A percentile compares a stretch with the other conserved stretches of the same genome.
These are phyloP conservation scores for Tetranychus piercei DNA, from an alignment of 2,888 invertebrate genomes.

Conservation along the genomic window DNA sequence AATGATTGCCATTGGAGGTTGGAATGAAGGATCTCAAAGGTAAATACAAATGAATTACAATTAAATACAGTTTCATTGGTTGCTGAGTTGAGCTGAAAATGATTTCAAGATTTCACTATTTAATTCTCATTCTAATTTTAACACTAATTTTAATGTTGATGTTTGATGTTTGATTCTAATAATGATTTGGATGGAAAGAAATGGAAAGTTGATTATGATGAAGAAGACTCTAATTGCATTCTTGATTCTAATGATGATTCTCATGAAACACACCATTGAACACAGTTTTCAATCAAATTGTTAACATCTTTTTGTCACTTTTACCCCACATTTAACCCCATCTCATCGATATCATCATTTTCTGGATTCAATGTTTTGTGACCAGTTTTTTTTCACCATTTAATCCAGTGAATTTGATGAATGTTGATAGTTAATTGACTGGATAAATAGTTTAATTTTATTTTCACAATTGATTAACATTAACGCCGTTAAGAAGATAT, in stretches of 20 bases:
- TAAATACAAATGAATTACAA: constrained; percentile 15
- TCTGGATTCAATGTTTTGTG: neutral
- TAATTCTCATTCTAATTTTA: neutral
- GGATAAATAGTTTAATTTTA: neutral
- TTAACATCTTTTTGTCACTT: neutral
- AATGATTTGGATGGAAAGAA: neutral
- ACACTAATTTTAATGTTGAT: neutral
- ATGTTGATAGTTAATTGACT: neutral
- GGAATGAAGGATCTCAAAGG: constrained; percentile 73
- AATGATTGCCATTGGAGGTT: constrained; percentile 73
- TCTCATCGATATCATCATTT: neutral
- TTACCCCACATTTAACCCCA: constrained; percentile 1
- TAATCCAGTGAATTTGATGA: neutral
- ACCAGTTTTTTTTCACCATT: neutral
- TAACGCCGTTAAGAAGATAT: neutral
- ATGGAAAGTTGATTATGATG: neutral
- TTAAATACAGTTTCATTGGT: neutral
- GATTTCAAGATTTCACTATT: neutral
- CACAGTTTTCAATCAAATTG: neutral
- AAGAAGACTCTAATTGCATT: neutral
- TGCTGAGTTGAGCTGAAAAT: neutral
- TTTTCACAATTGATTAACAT: neutral
- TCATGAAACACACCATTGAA: neutral
- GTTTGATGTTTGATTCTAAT: neutral
- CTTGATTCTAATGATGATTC: neutral